phyloP scores from a whole-genome alignment of 2,888 invertebrate genomes.

The Sericinus montela region DNA sequence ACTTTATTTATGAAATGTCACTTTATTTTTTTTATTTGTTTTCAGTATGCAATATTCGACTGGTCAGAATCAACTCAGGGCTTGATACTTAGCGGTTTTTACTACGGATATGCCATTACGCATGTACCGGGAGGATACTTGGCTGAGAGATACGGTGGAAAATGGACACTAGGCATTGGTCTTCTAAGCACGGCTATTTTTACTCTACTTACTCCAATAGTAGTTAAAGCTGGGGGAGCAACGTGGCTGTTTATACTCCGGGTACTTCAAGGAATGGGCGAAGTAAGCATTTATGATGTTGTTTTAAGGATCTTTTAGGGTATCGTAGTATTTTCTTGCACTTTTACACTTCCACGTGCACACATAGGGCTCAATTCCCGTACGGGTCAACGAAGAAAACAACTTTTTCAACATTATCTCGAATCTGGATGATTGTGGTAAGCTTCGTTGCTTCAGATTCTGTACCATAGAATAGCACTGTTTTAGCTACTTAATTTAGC shows the following conservation, averaged over 20 bases:
- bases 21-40: constrained; percentile 19
- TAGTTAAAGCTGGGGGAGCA: constrained; percentile 80
- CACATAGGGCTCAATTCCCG: no score
- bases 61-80: constrained; percentile 89
- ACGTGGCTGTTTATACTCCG: constrained; percentile 79
- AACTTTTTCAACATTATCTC: no score
- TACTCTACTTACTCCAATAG: constrained; percentile 88
- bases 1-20: no score
- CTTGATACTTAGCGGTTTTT: constrained; percentile 88
- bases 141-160: constrained; percentile 91
- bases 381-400: no score
- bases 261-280: constrained; percentile 88
- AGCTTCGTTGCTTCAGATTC: no score
- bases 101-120: constrained; percentile 92
- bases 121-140: constrained; percentile 91
- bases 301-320: no score
- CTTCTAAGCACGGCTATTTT: constrained; percentile 89
- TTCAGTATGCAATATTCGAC: constrained; percentile 77
- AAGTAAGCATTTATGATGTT: constrained; percentile 63
- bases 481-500: no score
- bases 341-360: no score
- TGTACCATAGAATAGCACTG: no score
- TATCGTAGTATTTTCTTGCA: no score
- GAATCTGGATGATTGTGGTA: no score
- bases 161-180: constrained; percentile 89